These are phyloP conservation scores for Oreochromis niloticus DNA, from an alignment of 2,113 vertebrate species.

Conservation along the genomic window DNA sequence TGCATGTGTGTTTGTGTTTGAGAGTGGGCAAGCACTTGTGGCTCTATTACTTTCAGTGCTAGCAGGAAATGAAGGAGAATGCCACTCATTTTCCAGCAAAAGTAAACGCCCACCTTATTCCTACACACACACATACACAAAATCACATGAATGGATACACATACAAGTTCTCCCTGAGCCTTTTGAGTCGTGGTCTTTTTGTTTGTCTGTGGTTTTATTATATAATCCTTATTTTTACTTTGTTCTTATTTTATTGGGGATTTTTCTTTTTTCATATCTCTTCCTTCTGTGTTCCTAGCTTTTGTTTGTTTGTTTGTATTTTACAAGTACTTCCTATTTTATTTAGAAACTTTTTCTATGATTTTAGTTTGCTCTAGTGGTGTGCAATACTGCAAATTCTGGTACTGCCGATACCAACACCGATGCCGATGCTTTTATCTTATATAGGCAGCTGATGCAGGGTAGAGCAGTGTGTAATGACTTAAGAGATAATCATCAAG, in stretches of 20 bases:
- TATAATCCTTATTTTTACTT: background rate
- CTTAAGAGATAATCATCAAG: background rate
- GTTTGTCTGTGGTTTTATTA: background rate
- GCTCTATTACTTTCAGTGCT: slow-evolving; percentile 32
- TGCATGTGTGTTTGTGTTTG: background rate
- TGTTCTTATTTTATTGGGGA: background rate
- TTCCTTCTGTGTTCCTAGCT: background rate
- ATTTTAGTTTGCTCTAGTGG: background rate
- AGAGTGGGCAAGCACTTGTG: slow-evolving; percentile 11
- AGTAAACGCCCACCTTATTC: slow-evolving; percentile 47
- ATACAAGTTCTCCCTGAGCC: background rate
- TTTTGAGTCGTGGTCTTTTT: background rate
- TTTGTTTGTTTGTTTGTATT: background rate
- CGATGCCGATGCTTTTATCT: background rate
- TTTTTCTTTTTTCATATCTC: background rate
- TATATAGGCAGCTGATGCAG: background rate
- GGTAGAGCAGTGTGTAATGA: background rate
- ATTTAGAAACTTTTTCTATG: background rate
- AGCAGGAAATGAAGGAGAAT: slow-evolving; percentile 75
- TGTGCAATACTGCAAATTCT: background rate
- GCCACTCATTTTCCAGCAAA: slow-evolving; percentile 68
- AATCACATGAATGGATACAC: background rate
- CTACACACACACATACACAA: background rate
- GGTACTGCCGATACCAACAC: background rate
- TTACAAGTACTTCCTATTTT: background rate